These are phyloP conservation scores for Sciaenops ocellatus DNA, from an alignment of 2,797 vertebrate genomes.

Conservation along the genomic window DNA sequence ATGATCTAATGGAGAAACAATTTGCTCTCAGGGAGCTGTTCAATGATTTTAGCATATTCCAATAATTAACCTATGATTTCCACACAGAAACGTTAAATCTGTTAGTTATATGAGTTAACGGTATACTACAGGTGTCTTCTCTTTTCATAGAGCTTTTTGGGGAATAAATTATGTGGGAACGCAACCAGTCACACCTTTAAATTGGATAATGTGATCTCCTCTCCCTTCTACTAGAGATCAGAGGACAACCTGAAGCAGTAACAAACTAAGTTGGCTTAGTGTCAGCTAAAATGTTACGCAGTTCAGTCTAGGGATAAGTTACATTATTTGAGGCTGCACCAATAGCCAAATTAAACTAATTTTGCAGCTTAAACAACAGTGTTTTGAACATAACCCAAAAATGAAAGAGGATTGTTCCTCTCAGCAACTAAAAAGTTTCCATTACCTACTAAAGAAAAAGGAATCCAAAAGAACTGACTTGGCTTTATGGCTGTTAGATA, in stretches of 20 bases:
- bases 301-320: background rate
- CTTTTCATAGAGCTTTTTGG: background rate
- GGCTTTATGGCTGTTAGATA: background rate
- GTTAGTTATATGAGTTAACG: background rate
- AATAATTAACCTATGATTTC: background rate
- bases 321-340: background rate
- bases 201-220: background rate
- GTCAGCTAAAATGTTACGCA: background rate
- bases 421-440: background rate
- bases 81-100: background rate
- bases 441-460: background rate
- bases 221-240: too few relatives aligned
- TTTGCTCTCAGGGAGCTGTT: background rate
- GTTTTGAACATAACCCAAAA: background rate
- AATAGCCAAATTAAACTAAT: background rate
- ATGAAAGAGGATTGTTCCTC: background rate
- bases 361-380: background rate
- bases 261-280: background rate
- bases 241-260: background rate
- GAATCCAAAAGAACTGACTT: background rate
- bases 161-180: background rate
- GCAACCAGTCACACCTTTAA: background rate
- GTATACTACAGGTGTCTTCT: background rate
- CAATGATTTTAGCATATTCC: background rate
- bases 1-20: background rate